phyloP scores from a whole-genome alignment of 2,797 vertebrate genomes.

The Pseudotriccus pelzelni region DNA sequence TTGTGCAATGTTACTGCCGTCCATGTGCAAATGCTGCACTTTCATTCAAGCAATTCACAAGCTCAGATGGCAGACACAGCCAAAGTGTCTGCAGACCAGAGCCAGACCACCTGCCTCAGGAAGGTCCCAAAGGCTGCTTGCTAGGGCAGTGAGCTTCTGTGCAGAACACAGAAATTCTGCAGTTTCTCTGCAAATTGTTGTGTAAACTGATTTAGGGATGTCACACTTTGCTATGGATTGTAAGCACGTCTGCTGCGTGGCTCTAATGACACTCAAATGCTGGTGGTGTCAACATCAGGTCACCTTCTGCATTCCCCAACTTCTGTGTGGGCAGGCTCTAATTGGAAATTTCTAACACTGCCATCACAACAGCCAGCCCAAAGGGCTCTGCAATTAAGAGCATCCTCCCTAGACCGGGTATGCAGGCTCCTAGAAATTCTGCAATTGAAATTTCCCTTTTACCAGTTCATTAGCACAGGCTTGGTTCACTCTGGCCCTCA shows the following conservation, averaged over 20 bases:
- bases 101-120: neutral
- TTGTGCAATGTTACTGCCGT: neutral
- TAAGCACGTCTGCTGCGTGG: rapidly evolving
- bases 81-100: neutral
- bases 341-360: neutral
- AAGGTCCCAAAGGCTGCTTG: neutral
- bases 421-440: neutral
- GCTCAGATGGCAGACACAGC: neutral
- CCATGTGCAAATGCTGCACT: neutral
- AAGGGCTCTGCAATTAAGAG: neutral
- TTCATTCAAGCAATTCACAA: neutral
- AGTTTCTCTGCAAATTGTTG: neutral
- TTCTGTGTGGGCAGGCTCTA: neutral
- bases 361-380: neutral
- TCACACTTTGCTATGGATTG: neutral
- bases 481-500: neutral
- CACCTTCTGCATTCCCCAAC: neutral
- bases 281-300: neutral
- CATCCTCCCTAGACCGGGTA: neutral
- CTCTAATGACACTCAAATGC: neutral
- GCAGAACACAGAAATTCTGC: neutral
- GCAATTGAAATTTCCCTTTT: neutral
- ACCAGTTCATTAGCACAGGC: neutral
- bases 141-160: neutral
- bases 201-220: neutral